Evolutionary conservation across 30 jellyfish, hydroid and myxozoan genomes (phyloP).

Genomic region (Aurelia aurita complex sp. Pacific): DNA sequence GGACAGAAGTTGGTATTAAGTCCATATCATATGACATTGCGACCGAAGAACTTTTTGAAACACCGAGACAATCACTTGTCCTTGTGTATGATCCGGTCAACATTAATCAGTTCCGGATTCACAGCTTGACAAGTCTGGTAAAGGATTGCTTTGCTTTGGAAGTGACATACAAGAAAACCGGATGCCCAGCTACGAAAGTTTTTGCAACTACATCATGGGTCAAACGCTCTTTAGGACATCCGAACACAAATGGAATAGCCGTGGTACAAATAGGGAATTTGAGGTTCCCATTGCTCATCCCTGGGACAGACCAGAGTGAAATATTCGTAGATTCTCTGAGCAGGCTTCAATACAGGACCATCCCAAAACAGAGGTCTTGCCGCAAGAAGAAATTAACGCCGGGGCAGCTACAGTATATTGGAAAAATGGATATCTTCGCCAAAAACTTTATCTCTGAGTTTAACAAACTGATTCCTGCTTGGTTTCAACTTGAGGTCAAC

Average conservation of each 20-base stretch:
- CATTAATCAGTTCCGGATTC: conserved; percentile 5
- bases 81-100: conserved; percentile 47
- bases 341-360: background rate
- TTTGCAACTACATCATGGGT: conserved; percentile 69
- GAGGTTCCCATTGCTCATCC: conserved; percentile 62
- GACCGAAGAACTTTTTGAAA: conserved; percentile 27
- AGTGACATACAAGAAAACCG: background rate
- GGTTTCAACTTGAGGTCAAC: conserved; percentile 63
- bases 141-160: conserved; percentile 49
- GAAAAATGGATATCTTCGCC: conserved; percentile 54
- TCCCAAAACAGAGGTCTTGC: conserved; percentile 29
- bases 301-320: conserved; percentile 57
- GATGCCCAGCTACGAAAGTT: conserved; percentile 32
- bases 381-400: conserved; percentile 9
- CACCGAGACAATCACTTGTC: conserved; percentile 48
- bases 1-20: conserved; percentile 51
- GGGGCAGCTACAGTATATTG: conserved; percentile 65
- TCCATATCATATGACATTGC: conserved; percentile 51
- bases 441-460: conserved; percentile 56
- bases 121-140: conserved; percentile 30
- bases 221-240: conserved; percentile 20
- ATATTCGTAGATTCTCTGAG: conserved; percentile 18
- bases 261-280: conserved; percentile 19
- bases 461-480: conserved; percentile 74
- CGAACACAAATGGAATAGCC: conserved; percentile 67